phyloP scores from a whole-genome alignment of 1,140 invertebrate genomes.

The Temnothorax curvispinosus region DNA sequence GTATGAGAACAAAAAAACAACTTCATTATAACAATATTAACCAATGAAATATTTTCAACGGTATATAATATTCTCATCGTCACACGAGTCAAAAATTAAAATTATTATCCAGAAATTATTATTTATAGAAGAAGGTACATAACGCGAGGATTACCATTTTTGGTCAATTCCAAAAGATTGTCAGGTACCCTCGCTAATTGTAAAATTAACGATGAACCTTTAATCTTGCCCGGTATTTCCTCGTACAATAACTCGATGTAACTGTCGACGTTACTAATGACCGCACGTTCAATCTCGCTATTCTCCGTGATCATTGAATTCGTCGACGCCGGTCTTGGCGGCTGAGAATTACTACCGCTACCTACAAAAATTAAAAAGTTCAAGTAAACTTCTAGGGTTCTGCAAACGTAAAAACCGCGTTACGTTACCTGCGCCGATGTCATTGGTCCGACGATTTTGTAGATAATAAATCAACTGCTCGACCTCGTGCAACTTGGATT shows the following conservation, averaged over 20 bases:
- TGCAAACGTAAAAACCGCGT: constrained; percentile 4
- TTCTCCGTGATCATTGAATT: constrained; percentile 78
- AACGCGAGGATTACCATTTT: constrained; percentile 90
- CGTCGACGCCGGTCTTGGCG: constrained; percentile 81
- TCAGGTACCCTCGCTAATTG: constrained; percentile 96
- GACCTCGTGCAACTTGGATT: constrained; percentile 93
- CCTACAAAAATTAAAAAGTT: constrained; percentile 64
- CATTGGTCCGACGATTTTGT: constrained; percentile 91
- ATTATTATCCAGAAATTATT: constrained; percentile 8
- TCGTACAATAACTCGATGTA: constrained; percentile 99
- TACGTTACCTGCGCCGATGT: constrained; percentile 69
- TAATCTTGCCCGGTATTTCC: constrained; percentile 96
- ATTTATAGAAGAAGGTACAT: not conserved
- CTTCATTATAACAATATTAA: not conserved
- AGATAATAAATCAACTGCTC: constrained; percentile 97
- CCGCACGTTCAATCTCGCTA: constrained; percentile 86
- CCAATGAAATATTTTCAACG: not conserved
- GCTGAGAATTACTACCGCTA: constrained; percentile 74
- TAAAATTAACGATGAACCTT: constrained; percentile 96
- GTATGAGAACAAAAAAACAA: constrained; percentile 77
- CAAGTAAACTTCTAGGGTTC: not conserved
- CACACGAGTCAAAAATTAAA: constrained; percentile 2
- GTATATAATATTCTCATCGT: not conserved
- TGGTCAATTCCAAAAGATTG: constrained; percentile 96
- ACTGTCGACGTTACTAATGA: constrained; percentile 94